Evolutionary conservation across 2,113 vertebrate species (phyloP), one percentile per base, ranked within the genome.

Genomic region (Elachura formosa): DNA sequence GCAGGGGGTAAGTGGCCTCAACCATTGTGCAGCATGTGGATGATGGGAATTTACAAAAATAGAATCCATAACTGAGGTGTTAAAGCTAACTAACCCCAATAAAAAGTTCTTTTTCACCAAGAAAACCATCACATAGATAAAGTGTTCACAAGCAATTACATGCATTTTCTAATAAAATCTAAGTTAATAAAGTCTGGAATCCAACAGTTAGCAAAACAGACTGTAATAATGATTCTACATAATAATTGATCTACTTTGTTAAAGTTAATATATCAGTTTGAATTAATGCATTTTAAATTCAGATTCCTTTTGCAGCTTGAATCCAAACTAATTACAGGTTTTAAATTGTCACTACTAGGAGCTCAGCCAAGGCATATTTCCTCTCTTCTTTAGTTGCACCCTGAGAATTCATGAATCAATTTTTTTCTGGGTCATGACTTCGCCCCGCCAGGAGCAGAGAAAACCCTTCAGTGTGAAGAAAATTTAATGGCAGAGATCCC

Each of bases 291-390:
- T 97, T 97, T 98, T 98, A 97, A 97, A 98, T 98, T 98, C 96
- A 86, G 96, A 98, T 97, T 98, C 96, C 96, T 97, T 98, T 96
- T 98, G 96, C 96, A 98, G 97, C 97, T 98, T 98, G 97, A 97
- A 98, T 98, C 97, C 97, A 98, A 97, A 98, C 97, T 98, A 98
- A 98, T 98, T 98, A 97, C 96, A 98, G 98, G 98, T 98, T 98
- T 98, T 97, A 98, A 98, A 98, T 98, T 98, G 98, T 98, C 98
- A 98, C 97, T 97, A 97, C 97, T 96, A 96, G 96, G 98, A 98
- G 97, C 97, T 97, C 97, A 97, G 98, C 97, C 97, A 98, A 97
- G 97, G 96, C 98, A 97, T 98, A 98, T 97, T 98, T 96, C 93
- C 95, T 98, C 97, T 97, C 97, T 96, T 97, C 97, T 97, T 97